Base-by-base conservation (phyloP, 2,888 invertebrate genomes). In the Pammene aurita region DNA sequence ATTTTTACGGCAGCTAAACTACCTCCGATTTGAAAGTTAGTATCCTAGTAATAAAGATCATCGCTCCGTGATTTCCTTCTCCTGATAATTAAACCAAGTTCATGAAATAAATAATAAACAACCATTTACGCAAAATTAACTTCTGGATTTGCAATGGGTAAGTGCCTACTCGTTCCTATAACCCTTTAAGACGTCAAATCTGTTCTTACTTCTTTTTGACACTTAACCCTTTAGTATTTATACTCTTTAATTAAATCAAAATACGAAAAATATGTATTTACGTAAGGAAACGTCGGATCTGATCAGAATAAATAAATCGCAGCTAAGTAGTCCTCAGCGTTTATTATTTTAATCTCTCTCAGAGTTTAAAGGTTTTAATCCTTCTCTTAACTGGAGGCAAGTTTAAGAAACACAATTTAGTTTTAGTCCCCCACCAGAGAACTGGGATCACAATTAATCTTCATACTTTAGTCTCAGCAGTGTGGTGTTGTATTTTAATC, bases 381-480 rank as follows among this genome's bases (percentile, higher is more conserved):
- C 81, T 74, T 73, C 75, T 80, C 84, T 84, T 82, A 83, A 78
- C 83, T 80, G 79, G 79, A 78, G 82, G 83, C 80, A 84, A 86
- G 83, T 87, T 86, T 84, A 83, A 86, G 87, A 88, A 88, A 86
- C 84, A 82, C 87, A 89, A 87, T 88, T 85, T 86, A 88, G 87
- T 87, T 87, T 84, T 81, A 83, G 83, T 85, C 81, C 82, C 80
- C 79, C 80, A 84, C 84, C 81, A 83, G 82, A 80, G 80, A 82
- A 81, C 81, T 75, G 81, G 87, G 88, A 89, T 89, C 83, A 88
- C 85, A 85, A 85, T 89, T 87, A 88, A 89, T 88, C 87, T 86
- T 77, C 76, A 77, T 78, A 80, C 84, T 85, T 67, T 84, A 83
- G 76, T 80, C 77, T 78, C 71, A 74, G 75, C 76, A 76, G 78